These are phyloP conservation scores for Notamacropus eugenii DNA, from an alignment of 2,797 vertebrate genomes.

Conservation along the genomic window DNA sequence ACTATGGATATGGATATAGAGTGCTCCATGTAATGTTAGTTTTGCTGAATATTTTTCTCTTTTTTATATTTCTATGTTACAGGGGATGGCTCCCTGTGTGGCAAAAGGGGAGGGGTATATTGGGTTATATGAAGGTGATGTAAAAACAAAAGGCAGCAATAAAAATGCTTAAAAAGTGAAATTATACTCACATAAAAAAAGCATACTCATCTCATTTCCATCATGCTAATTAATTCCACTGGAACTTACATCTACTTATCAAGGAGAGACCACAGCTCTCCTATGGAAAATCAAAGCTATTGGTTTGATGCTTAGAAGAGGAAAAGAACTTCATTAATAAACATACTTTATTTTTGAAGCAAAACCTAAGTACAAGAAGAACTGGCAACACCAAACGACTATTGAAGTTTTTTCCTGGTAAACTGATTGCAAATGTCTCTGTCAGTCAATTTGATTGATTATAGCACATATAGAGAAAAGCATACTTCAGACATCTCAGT, in stretches of 20 bases:
- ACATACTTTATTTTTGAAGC: slow-evolving; percentile 55
- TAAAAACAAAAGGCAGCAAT: neutral
- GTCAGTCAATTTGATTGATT: slow-evolving; percentile 81
- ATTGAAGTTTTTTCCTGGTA: slow-evolving; percentile 60
- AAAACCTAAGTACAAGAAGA: slow-evolving; percentile 63
- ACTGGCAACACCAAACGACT: slow-evolving; percentile 57
- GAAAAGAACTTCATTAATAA: slow-evolving; percentile 67
- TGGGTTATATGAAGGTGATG: neutral
- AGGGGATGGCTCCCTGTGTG: neutral
- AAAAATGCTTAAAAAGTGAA: neutral
- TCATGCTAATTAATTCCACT: slow-evolving; percentile 59
- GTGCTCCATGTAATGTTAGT: neutral
- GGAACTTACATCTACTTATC: slow-evolving; percentile 53
- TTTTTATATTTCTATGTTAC: neutral
- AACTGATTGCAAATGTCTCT: slow-evolving; percentile 77
- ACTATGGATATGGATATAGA: neutral
- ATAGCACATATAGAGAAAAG: slow-evolving; percentile 67
- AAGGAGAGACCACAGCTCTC: slow-evolving; percentile 30
- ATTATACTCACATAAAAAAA: neutral
- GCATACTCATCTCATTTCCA: slow-evolving; percentile 31
- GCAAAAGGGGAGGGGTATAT: neutral
- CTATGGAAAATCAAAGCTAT: slow-evolving; percentile 58
- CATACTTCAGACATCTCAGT: slow-evolving; percentile 69
- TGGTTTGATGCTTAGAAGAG: slow-evolving; percentile 58
- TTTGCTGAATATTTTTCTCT: neutral